Percentiles rank a stretch among this genome's conserved stretches.
These are phyloP conservation scores for Paratrypauchen microcephalus DNA, from an alignment of 2,797 vertebrate genomes.

Conservation along the genomic window DNA sequence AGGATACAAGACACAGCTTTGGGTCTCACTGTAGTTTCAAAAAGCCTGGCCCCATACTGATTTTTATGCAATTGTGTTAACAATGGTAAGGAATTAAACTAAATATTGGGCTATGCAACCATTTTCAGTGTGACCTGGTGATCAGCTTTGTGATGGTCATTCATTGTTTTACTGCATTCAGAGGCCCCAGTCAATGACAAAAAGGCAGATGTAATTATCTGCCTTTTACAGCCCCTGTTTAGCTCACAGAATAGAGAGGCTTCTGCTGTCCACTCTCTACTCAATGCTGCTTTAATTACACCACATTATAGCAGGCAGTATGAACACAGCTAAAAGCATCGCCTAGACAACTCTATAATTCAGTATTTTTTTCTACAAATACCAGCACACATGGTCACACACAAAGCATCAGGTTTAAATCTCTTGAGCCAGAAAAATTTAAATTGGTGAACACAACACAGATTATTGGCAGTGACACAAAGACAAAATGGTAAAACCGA, in stretches of 20 bases:
- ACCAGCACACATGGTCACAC: neutral
- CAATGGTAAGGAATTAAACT: too few species aligned
- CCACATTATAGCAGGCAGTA: too few species aligned
- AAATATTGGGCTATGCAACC: too few species aligned
- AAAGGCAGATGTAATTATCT: constrained; percentile 1
- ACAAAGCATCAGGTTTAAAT: neutral
- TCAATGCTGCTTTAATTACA: neutral
- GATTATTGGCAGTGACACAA: neutral
- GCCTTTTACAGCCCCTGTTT: neutral
- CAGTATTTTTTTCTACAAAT: neutral
- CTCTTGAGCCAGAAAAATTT: neutral
- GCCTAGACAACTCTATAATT: neutral
- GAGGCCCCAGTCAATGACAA: neutral
- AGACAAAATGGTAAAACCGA: neutral
- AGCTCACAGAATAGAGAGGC: neutral
- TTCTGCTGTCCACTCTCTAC: neutral
- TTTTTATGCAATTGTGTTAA: too few species aligned
- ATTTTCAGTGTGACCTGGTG: neutral
- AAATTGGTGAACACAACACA: neutral
- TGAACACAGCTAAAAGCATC: neutral
- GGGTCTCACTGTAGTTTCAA: too few species aligned
- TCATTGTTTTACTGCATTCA: neutral
- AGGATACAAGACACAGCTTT: neutral
- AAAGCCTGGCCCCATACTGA: too few species aligned
- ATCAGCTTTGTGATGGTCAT: neutral